phyloP scores from a whole-genome alignment of 2,113 vertebrate species.

The Microcebus griseorufus region DNA sequence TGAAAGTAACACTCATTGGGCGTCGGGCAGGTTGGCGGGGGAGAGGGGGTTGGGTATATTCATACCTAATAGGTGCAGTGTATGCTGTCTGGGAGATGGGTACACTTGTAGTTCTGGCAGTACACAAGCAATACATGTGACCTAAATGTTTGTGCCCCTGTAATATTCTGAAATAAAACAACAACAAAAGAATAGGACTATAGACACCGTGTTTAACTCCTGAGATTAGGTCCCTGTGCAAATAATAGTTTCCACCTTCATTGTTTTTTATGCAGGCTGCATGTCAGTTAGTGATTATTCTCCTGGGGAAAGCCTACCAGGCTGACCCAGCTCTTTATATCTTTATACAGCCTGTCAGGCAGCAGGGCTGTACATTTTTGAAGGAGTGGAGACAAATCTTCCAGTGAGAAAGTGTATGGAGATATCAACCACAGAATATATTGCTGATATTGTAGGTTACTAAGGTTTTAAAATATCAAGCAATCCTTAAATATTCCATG shows the following conservation, averaged over 20 bases:
- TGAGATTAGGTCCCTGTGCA: neutral
- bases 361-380: neutral
- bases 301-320: neutral
- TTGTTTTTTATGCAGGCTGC: neutral
- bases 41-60: no score
- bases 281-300: conserved; percentile 26
- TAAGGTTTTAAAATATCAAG: neutral
- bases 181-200: neutral
- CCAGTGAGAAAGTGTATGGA: neutral
- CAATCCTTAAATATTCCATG: neutral
- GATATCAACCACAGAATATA: neutral
- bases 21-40: no score
- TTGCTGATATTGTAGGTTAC: neutral
- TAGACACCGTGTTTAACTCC: neutral
- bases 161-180: no score
- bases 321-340: neutral
- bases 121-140: no score
- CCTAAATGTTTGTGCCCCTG: no score
- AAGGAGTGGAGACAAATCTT: neutral
- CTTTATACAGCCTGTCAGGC: neutral
- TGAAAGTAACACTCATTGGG: no score
- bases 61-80: no score
- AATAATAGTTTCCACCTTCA: neutral
- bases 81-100: no score
- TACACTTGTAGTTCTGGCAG: no score